Evolutionary conservation across 2,888 invertebrate genomes (phyloP), one percentile per base, ranked within the genome.

Genomic region (Ramazzottius varieornatus): DNA sequence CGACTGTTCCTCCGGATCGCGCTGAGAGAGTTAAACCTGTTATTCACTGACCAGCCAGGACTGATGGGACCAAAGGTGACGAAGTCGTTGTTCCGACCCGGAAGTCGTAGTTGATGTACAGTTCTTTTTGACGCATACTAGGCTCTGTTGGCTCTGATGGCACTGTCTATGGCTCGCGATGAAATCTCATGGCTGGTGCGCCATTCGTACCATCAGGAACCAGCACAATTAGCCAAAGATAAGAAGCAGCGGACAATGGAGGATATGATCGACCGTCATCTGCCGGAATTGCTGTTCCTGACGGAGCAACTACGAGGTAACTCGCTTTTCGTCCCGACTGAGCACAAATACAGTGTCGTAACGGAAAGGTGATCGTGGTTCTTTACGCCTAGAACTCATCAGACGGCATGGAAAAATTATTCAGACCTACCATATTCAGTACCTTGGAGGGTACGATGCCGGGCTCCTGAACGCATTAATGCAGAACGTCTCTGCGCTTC

Each of bases 1-100:
- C 82, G 98, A 70, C 94, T 96, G 78, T 99, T 94, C 76, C 79
- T 99, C 67, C 83, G 98, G 66, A 89, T 91, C 1, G 90, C 94
- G 1, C 78, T 99, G 32, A 91, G 93, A 74, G 98, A 99, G 76
- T 78, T 99, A 68, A 88, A 89, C 1, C 80, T 93, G 1, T 88
- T 99, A 71, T 83, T 98, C 74, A 89, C 93, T 24, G 98, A 99
- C 77, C 94, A 99, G 75, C 98, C 98, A 1, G 94, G 98, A 1
- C 79, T 99, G 32, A 78, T 99, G 63, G 98, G 98, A 0, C 98
- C 98, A 0, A 98, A 99, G 74, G 79, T 79, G 71, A 20, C 20
- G 33, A 24, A 32, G 16, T 64, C 8, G 63, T 24, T 64, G 8
- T 4, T 66, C 29, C 32, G 13, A 65, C 16, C 32, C 8, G 32